Evolutionary conservation across 2,797 vertebrate genomes (phyloP).

Genomic region (Nothura maculosa): DNA sequence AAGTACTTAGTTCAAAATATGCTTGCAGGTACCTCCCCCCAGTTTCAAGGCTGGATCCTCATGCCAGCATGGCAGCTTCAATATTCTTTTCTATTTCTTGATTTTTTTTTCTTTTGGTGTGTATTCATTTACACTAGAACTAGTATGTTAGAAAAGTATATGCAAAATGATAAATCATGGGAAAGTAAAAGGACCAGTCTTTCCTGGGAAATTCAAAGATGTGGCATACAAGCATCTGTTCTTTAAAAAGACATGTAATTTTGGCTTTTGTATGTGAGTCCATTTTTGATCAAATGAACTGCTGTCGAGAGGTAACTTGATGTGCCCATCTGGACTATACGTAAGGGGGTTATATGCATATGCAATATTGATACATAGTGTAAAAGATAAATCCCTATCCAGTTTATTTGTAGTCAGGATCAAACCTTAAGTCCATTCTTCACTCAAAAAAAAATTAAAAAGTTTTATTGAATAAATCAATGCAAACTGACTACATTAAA

Average conservation of each 20-base stretch:
- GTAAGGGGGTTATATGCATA: not conserved
- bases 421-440: constrained; percentile 57
- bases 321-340: not conserved
- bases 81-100: not conserved
- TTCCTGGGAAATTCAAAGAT: not conserved
- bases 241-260: not conserved
- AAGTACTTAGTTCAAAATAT: constrained; percentile 44
- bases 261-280: not conserved
- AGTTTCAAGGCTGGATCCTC: constrained; percentile 7
- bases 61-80: constrained; percentile 1
- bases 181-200: not conserved
- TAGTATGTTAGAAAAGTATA: not conserved
- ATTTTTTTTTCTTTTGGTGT: not conserved
- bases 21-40: not conserved
- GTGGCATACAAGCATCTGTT: not conserved
- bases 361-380: constrained; percentile 12
- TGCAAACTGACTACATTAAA: constrained; percentile 19
- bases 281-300: not conserved
- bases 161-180: not conserved
- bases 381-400: constrained; percentile 17
- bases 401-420: constrained; percentile 49
- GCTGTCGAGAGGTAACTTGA: constrained; percentile 11
- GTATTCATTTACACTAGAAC: not conserved
- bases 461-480: constrained; percentile 26
- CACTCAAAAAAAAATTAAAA: not conserved